Base-by-base conservation (phyloP, 1,140 invertebrate species). In the Tetranychus cinnabarinus region DNA sequence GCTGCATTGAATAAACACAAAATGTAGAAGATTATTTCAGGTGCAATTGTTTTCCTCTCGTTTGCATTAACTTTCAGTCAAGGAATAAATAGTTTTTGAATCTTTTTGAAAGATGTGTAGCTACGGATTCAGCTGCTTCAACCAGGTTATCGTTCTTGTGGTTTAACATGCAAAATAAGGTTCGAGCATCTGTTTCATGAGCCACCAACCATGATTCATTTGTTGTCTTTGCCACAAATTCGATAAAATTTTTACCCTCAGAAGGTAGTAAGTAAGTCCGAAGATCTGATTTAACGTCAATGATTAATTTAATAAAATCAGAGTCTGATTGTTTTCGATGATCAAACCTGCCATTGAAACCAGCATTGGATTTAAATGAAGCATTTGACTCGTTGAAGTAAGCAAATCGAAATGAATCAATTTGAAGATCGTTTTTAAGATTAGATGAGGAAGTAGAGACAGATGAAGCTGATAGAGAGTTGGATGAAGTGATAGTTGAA, bases 131-230 rank as follows among this genome's bases (percentile, higher is more conserved):
- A 15, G 59, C n/a, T 8, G 62, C 62, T 52, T 63, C 62, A 37
- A 63, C 61, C 10, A 63, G 39, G 34, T 61, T 63, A 34, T 58
- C 62, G 34, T 63, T 63, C 52, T 63, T 63, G 58, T 63, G 59
- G 31, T 63, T 63, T 7, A 63, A 47, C 13, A 61, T 46, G 8
- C 59, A 61, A 33, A 60, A 63, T 4, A 63, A n/a, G 8, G 62
- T 57, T 42, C 59, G 42, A 15, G 13, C 2, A 61, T 61, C 59
- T 13, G 35, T 37, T 23, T 56, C 12, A 52, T 54, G 35, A 2
- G 50, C 37, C 3, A 63, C 59, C n/a, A 63, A 46, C 62, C 62
- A 63, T 15, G 62, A 39, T 48, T 63, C 62, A 54, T 50, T 60
- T 5, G 54, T 63, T 23, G 50, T 63, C 52, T 63, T 63, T 31